phyloP scores from a whole-genome alignment of 2,113 vertebrate species.

The Falco punctatus region DNA sequence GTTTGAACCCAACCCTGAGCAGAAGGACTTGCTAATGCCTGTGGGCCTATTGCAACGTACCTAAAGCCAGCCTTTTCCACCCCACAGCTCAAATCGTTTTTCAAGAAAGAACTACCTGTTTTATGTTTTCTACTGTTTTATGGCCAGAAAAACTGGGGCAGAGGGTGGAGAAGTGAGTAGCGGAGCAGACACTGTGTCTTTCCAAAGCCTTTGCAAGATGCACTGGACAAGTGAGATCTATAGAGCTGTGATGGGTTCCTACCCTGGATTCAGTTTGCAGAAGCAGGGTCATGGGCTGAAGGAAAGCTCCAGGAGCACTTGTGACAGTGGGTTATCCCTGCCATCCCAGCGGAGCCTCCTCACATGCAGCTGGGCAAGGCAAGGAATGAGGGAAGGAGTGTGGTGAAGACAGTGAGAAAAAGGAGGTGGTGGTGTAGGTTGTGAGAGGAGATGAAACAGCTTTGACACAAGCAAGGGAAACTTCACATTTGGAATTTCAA shows the following conservation, averaged over 20 bases:
- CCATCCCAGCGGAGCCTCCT: not conserved
- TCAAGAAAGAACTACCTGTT: not conserved
- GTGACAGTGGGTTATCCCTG: not conserved
- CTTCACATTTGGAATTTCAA: conserved; percentile 71
- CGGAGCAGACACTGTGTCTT: rapidly evolving
- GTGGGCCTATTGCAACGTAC: not conserved
- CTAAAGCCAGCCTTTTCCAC: not conserved
- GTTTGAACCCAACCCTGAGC: not conserved
- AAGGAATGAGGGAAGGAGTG: conserved; percentile 23
- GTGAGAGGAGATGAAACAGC: conserved; percentile 53
- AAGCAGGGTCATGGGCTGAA: rapidly evolving
- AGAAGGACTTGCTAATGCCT: not conserved
- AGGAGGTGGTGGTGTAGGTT: conserved; percentile 53
- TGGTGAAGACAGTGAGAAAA: not conserved
- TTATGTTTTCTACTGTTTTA: not conserved
- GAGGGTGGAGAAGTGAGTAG: not conserved
- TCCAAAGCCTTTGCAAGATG: not conserved
- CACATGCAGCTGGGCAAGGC: not conserved
- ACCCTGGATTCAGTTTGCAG: not conserved
- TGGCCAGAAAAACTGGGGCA: not conserved
- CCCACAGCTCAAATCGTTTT: not conserved
- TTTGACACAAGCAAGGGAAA: conserved; percentile 60
- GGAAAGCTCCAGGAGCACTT: rapidly evolving
- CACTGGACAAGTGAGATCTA: not conserved
- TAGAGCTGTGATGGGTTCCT: not conserved